Percentiles rank a stretch among this genome's conserved stretches.
Conservation (phyloP, 2,113 vertebrate species). For the Oceanodroma tethys region DNA sequence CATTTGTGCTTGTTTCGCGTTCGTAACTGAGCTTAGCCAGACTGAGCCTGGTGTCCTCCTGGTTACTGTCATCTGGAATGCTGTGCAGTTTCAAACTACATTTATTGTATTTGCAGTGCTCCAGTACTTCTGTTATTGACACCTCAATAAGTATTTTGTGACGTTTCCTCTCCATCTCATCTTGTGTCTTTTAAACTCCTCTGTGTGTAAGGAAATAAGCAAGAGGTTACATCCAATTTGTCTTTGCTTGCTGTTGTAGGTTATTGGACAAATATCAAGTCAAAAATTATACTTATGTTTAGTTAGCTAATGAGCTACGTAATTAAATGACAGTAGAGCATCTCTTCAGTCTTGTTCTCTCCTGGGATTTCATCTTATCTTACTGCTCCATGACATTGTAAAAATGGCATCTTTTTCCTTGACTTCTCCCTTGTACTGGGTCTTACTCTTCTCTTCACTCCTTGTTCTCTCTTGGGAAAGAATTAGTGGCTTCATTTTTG, state of each 20-base stretch:
- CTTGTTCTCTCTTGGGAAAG: not conserved
- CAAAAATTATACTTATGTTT: not conserved
- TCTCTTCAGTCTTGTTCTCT: not conserved
- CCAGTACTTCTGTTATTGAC: not conserved
- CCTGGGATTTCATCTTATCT: not conserved
- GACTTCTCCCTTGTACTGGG: not conserved
- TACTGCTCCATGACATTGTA: not conserved
- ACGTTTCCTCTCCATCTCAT: not conserved
- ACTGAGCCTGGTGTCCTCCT: not conserved
- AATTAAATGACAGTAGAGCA: not conserved
- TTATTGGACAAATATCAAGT: not conserved
- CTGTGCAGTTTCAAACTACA: not conserved
- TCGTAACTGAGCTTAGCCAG: not conserved
- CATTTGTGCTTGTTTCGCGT: not conserved
- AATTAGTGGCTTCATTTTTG: not conserved
- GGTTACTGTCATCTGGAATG: not conserved
- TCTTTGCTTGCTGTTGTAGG: not conserved
- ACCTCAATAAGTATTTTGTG: not conserved
- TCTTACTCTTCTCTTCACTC: not conserved
- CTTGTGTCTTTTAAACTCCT: not conserved
- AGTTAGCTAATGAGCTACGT: not conserved
- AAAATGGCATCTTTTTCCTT: not conserved
- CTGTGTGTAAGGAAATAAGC: not conserved
- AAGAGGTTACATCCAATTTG: not conserved
- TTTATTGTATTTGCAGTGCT: not conserved